These are phyloP conservation scores for Gymnoscopelus braueri DNA, from an alignment of 2,797 vertebrate genomes.

Conservation along the genomic window DNA sequence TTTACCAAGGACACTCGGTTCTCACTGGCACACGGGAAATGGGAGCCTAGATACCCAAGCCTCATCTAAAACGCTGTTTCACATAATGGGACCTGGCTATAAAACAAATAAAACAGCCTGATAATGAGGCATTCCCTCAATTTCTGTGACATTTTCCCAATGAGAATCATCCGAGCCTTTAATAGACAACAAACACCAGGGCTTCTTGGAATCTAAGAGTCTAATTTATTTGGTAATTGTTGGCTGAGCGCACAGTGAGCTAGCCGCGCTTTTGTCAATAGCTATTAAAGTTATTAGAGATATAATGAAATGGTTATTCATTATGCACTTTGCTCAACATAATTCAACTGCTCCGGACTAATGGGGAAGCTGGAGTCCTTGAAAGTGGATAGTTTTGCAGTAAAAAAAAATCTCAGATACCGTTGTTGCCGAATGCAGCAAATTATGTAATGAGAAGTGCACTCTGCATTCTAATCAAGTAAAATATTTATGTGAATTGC, in stretches of 20 bases:
- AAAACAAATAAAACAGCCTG: conserved; percentile 63
- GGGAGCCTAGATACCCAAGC: conserved; percentile 32
- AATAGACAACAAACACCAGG: conserved; percentile 60
- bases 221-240: conserved; percentile 68
- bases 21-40: background rate
- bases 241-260: conserved; percentile 43
- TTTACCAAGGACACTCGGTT: conserved; percentile 53
- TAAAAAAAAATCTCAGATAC: background rate
- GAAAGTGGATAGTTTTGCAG: background rate
- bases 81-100: conserved; percentile 46
- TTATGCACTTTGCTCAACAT: conserved; percentile 37
- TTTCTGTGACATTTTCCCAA: conserved; percentile 60
- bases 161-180: conserved; percentile 65
- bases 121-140: conserved; percentile 73
- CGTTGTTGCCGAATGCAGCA: background rate
- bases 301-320: conserved; percentile 58
- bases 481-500: too few species aligned
- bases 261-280: conserved; percentile 65
- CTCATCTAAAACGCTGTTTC: conserved; percentile 51
- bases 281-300: conserved; percentile 64
- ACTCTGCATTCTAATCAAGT: too few species aligned
- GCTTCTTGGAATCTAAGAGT: conserved; percentile 33
- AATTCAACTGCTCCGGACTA: conserved; percentile 31
- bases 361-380: conserved; percentile 7
- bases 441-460: background rate